Evolutionary conservation across 2,797 vertebrate genomes (phyloP), one percentile per base, ranked within the genome.

Genomic region (Acanthis flammea): DNA sequence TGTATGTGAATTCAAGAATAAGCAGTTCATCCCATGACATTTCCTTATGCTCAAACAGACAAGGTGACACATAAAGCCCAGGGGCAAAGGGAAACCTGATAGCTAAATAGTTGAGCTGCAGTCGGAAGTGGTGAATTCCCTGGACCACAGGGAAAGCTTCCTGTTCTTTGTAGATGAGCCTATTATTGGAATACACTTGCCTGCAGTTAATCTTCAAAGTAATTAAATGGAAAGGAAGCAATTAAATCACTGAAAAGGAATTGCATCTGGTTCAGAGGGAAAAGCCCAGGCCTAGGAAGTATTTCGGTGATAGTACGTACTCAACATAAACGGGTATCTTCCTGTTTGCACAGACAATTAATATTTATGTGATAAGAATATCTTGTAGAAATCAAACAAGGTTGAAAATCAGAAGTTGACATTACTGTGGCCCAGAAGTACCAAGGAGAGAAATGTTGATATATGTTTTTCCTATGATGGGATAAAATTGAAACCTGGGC

Each of bases 101-200:
- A 94, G 78, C 91, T 90, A 72, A 90, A 65, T 67, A 83, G 47
- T 60, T 93, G 86, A 97, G 83, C 95, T 92, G 83, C 41, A 96
- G 86, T 96, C 54, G 71, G 97, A 98, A 98, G 94, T 96, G 88
- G 91, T 97, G 91, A 97, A 97, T 97, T 97, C 97, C 94, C 93
- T 96, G 62, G 89, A 97, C 91, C 65, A 57, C 35, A 62, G 92
- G 92, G 94, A 97, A 95, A 84, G 96, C 97, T 98, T 98, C 97
- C 97, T 98, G 97, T 94, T 96, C 96, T 98, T 97, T 97, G 93
- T 97, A 97, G 96, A 98, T 96, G 95, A 96, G 80, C 91, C 97
- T 97, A 97, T 98, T 98, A 98, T 97, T 97, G 97, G 97, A 97
- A 97, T 95, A 97, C 97, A 97, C 97, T 98, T 98, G 97, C 94